These are phyloP conservation scores for Panonychus citri DNA, from an alignment of 1,140 invertebrate species.

Conservation along the genomic window DNA sequence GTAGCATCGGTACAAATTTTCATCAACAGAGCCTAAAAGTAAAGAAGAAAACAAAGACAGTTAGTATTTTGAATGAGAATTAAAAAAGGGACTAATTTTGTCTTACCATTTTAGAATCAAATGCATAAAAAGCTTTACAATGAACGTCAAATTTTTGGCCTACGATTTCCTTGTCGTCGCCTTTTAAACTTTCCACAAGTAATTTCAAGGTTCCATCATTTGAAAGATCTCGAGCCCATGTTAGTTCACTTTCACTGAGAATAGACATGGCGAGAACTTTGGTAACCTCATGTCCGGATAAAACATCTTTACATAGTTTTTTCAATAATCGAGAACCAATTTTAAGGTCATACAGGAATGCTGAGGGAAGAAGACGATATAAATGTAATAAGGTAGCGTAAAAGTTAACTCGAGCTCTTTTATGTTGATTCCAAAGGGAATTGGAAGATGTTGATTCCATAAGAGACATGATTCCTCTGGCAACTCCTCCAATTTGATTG, in stretches of 20 bases:
- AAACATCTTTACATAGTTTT: slow-evolving; percentile 10
- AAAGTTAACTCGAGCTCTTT: slow-evolving; percentile 11
- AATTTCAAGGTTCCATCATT: slow-evolving; percentile 9
- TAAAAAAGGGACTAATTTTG: background rate
- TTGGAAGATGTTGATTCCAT: slow-evolving; percentile 6
- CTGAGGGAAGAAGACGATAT: slow-evolving; percentile 2
- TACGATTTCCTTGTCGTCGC: slow-evolving; percentile 9
- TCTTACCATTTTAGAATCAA: slow-evolving; percentile 12
- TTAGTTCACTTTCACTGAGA: slow-evolving; percentile 8
- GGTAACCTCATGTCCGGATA: slow-evolving; percentile 11
- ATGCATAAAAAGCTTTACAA: slow-evolving; percentile 12
- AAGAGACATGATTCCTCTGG: slow-evolving; percentile 5
- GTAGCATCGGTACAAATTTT: slow-evolving; percentile 1
- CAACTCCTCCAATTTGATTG: background rate
- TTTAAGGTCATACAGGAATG: slow-evolving; percentile 6
- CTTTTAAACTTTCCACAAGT: slow-evolving; percentile 7
- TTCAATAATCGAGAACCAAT: slow-evolving; percentile 6
- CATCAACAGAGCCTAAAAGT: slow-evolving; percentile 7
- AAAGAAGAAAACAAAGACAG: background rate
- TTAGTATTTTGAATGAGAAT: background rate
- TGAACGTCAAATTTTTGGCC: slow-evolving; percentile 7
- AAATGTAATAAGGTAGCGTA: slow-evolving; percentile 8
- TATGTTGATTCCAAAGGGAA: slow-evolving; percentile 6
- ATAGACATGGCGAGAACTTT: slow-evolving; percentile 11
- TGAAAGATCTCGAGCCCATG: slow-evolving; percentile 10